phyloP scores from a whole-genome alignment of 2,113 vertebrate genomes.

The Aplodontia rufa region DNA sequence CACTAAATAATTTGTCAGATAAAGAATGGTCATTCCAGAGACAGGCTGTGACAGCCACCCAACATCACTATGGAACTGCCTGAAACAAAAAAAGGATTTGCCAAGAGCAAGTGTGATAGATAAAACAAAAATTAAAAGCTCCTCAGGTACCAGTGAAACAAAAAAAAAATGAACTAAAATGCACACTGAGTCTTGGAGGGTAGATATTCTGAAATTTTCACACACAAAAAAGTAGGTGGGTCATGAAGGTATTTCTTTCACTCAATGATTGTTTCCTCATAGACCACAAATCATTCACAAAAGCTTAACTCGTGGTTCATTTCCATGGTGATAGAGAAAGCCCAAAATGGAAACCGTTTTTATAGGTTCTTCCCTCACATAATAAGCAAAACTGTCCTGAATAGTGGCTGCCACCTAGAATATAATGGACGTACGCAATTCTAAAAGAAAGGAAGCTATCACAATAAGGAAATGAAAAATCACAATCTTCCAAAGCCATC shows the following conservation, averaged over 20 bases:
- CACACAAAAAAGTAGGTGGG: background rate
- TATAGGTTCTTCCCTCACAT: background rate
- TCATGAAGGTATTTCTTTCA: background rate
- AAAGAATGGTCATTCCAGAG: background rate
- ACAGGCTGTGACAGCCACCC: rapidly evolving
- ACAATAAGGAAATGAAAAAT: constrained; percentile 4
- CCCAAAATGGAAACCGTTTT: constrained; percentile 11
- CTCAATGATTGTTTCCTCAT: background rate
- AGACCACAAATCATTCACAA: background rate
- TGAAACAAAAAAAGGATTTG: background rate
- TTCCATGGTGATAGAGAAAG: constrained; percentile 22
- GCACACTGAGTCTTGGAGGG: background rate
- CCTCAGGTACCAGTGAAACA: background rate
- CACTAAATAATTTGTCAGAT: background rate
- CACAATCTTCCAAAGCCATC: background rate
- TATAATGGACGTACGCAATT: background rate
- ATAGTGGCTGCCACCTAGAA: background rate
- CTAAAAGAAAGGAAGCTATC: background rate
- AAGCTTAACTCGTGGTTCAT: background rate
- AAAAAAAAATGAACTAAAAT: background rate
- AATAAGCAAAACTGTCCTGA: background rate
- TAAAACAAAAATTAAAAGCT: constrained; percentile 16
- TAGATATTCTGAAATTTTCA: background rate
- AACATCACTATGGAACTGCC: no score
- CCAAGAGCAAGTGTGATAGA: background rate